Conservation (phyloP, 2,888 invertebrate genomes). For the Formica aserva region DNA sequence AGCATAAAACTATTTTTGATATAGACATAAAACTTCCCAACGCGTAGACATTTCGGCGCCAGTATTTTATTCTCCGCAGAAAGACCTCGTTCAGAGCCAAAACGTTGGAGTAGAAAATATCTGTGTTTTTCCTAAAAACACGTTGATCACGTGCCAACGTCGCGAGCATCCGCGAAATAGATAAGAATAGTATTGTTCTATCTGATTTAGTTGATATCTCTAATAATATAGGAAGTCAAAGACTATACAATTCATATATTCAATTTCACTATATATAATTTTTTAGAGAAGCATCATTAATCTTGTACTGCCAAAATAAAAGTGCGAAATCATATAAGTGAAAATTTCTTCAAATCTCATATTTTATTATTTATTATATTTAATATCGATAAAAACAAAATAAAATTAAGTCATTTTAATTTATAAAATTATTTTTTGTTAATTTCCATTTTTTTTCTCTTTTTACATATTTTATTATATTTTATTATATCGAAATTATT, state of each 20-base stretch:
- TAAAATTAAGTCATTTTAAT: not conserved
- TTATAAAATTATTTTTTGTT: not conserved
- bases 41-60: conserved; percentile 50
- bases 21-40: conserved; percentile 52
- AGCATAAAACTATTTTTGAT: conserved; percentile 50
- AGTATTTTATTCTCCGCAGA: conserved; percentile 49
- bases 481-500: not conserved
- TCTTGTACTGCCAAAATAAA: not conserved
- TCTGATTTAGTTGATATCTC: conserved; percentile 30
- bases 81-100: conserved; percentile 42
- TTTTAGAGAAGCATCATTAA: not conserved
- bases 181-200: conserved; percentile 35
- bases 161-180: conserved; percentile 41
- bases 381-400: not conserved
- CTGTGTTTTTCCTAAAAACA: conserved; percentile 47
- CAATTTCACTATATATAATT: not conserved
- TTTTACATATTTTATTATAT: not conserved
- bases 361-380: not conserved
- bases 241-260: not conserved
- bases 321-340: not conserved
- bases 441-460: not conserved
- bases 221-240: conserved; percentile 19
- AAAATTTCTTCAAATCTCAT: not conserved
- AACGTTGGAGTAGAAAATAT: conserved; percentile 48
- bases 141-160: conserved; percentile 49